Evolutionary conservation across 2,797 vertebrate species (phyloP).

Genomic region (Huso huso): DNA sequence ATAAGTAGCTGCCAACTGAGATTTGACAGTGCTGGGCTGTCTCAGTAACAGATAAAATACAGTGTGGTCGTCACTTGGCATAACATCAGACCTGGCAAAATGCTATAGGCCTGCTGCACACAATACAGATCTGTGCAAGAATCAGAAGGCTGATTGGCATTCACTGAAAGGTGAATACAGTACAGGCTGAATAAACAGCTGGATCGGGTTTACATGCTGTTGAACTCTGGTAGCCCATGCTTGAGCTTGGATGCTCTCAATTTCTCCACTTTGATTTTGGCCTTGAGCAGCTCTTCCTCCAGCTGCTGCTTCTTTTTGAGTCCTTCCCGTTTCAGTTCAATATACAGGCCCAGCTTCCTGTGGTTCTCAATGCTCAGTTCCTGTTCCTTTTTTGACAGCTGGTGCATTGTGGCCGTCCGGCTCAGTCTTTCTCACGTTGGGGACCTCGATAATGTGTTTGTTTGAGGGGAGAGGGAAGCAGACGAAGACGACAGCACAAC

Average conservation of each 20-base stretch:
- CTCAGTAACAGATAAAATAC: no score
- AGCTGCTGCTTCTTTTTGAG: slow-evolving; percentile 68
- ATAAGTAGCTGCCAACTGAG: no score
- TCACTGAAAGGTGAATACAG: no score
- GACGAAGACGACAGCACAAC: slow-evolving; percentile 63
- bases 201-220: no score
- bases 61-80: no score
- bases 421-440: slow-evolving; percentile 43
- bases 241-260: slow-evolving; percentile 57
- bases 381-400: slow-evolving; percentile 67
- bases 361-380: slow-evolving; percentile 68
- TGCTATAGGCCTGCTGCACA: no score
- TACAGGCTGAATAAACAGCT: no score
- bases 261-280: slow-evolving; percentile 71
- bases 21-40: no score
- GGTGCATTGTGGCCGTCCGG: slow-evolving; percentile 51
- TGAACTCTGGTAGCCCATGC: slow-evolving; percentile 43
- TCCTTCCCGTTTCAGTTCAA: slow-evolving; percentile 69
- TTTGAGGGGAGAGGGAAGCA: slow-evolving; percentile 47
- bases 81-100: no score
- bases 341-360: slow-evolving; percentile 65
- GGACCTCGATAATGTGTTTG: slow-evolving; percentile 13
- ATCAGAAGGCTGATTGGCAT: no score
- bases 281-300: slow-evolving; percentile 64
- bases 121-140: no score